Base-by-base conservation (phyloP, 2,797 vertebrate genomes). In the Oryzias sinensis region DNA sequence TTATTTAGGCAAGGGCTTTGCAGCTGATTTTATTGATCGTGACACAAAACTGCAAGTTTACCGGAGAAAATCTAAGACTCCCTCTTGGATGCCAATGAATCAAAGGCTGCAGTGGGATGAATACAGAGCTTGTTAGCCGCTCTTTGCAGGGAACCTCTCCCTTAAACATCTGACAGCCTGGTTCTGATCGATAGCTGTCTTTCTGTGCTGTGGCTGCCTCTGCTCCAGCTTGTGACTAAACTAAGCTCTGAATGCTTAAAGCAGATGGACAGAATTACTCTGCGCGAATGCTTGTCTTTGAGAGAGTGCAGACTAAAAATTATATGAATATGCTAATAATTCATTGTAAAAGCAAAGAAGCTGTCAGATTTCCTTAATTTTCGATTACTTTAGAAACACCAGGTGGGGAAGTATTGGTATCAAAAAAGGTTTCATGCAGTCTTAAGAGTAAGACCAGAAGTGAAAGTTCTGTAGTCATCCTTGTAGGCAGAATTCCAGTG, bases 121-220 rank as follows among this genome's bases (percentile, higher is more conserved):
- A 76, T 84, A 78, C 72, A 59, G 59, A 62, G 74, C 85, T 88
- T 59, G 59, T 90, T 88, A 91, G 84, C 42, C 7, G 41, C 53
- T 72, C 80, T 84, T 87, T 82, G 67, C 55, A 84, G 79, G 70
- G 78, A 88, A 82, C 70, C 68, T 73, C 81, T 79, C 67, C 61
- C 64, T 82, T 73, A 75, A 74, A 79, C 75, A 75, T 76, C 76
- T 77, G 77, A 88, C 83, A 82, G 74, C 68, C 71, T 75, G 14
- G 44, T 70, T 74, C 69, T 87, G 86, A 89, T 91, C 88, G 86
- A 92, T 91, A 86, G 70, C 80, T 84, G 86, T 88, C 85, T 85
- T 72, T 83, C 74, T 59, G 49, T 44, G 61, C 33, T 5, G 44
- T 52, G 65, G 64, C 68, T 60, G 68, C 29, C 56, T 76, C 59